Evolutionary conservation across 2,797 vertebrate species (phyloP).

Genomic region (Schizopygopsis pylzovi): DNA sequence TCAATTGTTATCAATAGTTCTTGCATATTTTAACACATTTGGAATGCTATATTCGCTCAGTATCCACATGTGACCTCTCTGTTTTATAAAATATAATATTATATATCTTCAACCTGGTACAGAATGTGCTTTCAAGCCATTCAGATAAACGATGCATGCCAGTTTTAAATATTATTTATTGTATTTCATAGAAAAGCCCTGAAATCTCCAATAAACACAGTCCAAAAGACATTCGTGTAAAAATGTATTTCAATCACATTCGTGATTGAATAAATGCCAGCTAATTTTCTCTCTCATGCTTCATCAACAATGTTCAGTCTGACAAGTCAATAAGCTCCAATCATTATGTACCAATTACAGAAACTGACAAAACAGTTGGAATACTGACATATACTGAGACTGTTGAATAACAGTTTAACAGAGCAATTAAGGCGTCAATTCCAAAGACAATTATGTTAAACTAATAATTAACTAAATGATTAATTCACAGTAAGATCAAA

Average conservation of each 20-base stretch:
- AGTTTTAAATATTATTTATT: neutral
- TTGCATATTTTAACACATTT: neutral
- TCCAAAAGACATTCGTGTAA: neutral
- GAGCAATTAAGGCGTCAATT: conserved; percentile 48
- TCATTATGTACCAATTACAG: conserved; percentile 53
- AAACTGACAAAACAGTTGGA: conserved; percentile 49
- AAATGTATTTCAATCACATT: neutral
- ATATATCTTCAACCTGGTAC: neutral
- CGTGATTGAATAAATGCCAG: conserved; percentile 29
- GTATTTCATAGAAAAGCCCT: neutral
- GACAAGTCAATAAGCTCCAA: conserved; percentile 44
- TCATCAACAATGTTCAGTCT: conserved; percentile 35
- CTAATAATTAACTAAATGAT: conserved; percentile 60
- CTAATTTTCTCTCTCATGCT: conserved; percentile 31
- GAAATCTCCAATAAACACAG: conserved; percentile 10
- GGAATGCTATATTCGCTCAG: neutral
- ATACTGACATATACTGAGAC: conserved; percentile 37
- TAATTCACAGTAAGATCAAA: conserved; percentile 55
- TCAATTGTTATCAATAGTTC: neutral
- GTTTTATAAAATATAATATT: neutral
- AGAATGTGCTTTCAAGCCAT: neutral
- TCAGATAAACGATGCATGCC: neutral
- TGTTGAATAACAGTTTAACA: conserved; percentile 48
- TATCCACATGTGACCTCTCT: neutral
- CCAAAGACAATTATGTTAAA: conserved; percentile 50